Evolutionary conservation across 2,888 invertebrate genomes (phyloP), one percentile per base, ranked within the genome.

Genomic region (Parthenolecanium corni): DNA sequence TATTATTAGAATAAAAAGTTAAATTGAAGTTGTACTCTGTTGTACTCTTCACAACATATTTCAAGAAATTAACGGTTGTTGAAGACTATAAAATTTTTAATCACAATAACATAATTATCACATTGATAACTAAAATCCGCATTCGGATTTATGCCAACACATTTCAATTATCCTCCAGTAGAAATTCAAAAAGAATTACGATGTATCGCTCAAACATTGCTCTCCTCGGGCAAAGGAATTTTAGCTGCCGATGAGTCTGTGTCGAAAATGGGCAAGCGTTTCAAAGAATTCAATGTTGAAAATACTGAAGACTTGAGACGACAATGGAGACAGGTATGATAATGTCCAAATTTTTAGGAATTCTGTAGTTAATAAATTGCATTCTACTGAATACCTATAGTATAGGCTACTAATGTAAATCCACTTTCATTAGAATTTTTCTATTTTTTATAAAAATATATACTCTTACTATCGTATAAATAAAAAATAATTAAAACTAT

Each of bases 231-330:
- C 71, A 94, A 92, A 76, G 96, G 96, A 69, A 96, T 97, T 75
- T 80, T 97, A 68, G 97, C 97, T 69, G 97, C 96, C 70, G 97
- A 98, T 78, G 97, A 98, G 76, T 93, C 94, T 66, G 91, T 91
- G 68, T 81, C 87, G 71, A 90, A 90, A 64, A 88, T 90, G 79
- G 91, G 89, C 70, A 92, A 92, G 75, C 82, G 91, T 71, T 81
- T 93, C 66, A 79, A 85, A 69, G 85, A 86, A 73, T 92, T 97
- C 72, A 87, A 86, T 38, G 82, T 89, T 16, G 92, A 94, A 73
- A 97, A 96, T 77, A 88, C 82, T 47, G 95, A 95, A 69, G 93
- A 94, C 67, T 88, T 91, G 76, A 83, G 96, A 63, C 84, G 89
- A 69, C 80, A 81, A 67, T 93, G 68, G 66, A 54, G 80, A 61